Conservation (phyloP, 1,140 invertebrate genomes). For the Sarcophaga peregrina region DNA sequence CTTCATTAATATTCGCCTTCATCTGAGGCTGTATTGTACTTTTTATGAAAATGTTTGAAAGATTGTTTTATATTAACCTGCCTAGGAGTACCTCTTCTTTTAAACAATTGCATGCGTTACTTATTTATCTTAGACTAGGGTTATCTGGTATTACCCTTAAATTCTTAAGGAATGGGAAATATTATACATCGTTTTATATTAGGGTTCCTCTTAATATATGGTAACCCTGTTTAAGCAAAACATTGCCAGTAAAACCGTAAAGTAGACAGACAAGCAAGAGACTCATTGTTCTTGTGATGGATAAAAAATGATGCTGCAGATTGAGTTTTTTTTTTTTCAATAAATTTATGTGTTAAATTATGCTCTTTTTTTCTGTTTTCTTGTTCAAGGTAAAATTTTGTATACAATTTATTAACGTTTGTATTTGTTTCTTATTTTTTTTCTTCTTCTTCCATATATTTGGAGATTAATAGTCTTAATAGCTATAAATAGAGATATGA, state of each 20-base stretch:
- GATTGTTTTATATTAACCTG: no score
- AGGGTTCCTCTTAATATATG: neutral
- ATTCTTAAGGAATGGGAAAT: no score
- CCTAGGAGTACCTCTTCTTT: no score
- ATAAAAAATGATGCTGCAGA: conserved; percentile 21
- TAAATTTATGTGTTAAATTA: no score
- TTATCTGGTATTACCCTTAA: no score
- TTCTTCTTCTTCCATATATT: neutral
- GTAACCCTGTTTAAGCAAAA: neutral
- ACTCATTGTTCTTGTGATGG: neutral
- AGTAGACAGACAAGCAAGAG: neutral
- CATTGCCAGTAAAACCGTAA: neutral
- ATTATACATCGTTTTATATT: no score
- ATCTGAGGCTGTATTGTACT: no score
- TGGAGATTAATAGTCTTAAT: neutral
- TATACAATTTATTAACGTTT: neutral
- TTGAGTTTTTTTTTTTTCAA: neutral
- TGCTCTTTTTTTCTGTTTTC: conserved; percentile 2
- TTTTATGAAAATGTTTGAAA: no score
- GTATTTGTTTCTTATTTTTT: no score
- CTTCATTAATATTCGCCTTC: no score
- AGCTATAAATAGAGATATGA: neutral
- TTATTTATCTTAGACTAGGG: no score
- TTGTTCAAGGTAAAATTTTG: neutral
- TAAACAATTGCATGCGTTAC: no score